Evolutionary conservation across 2,888 invertebrate species (phyloP).

Genomic region (Machimus rusticus): DNA sequence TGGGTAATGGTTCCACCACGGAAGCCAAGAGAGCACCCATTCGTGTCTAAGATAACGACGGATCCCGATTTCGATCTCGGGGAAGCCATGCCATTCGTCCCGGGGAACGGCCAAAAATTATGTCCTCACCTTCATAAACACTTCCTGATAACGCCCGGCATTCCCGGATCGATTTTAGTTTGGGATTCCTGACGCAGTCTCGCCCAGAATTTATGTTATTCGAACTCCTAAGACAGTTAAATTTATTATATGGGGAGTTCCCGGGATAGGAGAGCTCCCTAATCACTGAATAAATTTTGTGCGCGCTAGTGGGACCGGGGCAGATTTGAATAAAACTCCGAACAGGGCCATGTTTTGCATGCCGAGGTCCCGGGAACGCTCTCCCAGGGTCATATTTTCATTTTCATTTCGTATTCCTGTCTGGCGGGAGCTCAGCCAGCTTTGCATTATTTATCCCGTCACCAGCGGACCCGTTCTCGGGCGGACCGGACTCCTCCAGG

Average conservation of each 20-base stretch:
- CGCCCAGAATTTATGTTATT: background rate
- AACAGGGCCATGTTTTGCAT: conserved; percentile 1
- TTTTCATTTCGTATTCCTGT: conserved; percentile 22
- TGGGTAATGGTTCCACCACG: background rate
- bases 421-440: background rate
- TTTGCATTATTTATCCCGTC: conserved; percentile 21
- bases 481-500: background rate
- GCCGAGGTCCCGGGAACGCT: background rate
- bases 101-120: background rate
- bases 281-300: conserved; percentile 28
- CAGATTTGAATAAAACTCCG: conserved; percentile 17
- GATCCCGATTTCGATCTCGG: background rate
- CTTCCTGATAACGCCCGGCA: background rate
- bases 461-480: background rate
- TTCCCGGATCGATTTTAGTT: background rate
- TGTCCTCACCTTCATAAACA: background rate
- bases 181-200: background rate
- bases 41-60: background rate
- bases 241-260: background rate
- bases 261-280: background rate
- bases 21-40: background rate
- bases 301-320: background rate
- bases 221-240: conserved; percentile 12
- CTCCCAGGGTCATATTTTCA: background rate
- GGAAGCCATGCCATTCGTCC: background rate